These are phyloP conservation scores for Cerastoderma edule DNA, from an alignment of 2,888 invertebrate genomes.

Conservation along the genomic window DNA sequence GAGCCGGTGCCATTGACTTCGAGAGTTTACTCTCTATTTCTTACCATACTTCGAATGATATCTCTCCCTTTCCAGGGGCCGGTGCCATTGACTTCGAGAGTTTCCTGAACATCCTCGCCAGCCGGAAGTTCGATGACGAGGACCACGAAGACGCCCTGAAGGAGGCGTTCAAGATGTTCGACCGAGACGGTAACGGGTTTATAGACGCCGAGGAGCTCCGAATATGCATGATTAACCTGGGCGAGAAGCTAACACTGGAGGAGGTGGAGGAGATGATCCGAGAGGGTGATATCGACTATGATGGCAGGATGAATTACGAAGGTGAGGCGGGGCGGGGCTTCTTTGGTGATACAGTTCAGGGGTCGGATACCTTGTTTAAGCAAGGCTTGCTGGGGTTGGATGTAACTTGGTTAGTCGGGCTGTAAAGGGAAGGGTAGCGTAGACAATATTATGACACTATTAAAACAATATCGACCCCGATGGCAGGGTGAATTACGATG, in stretches of 20 bases:
- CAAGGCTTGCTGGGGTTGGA: no score
- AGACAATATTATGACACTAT: no score
- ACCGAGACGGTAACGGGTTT: conserved; percentile 99
- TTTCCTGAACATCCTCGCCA: conserved; percentile 68
- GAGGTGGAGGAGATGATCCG: conserved; percentile 99
- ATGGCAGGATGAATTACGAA: conserved; percentile 99
- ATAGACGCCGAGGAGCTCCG: conserved; percentile 99
- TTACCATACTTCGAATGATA: no score
- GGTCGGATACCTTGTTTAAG: no score
- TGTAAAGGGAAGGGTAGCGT: no score
- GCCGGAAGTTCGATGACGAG: conserved; percentile 69
- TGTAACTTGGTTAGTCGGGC: no score
- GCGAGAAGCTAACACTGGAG: conserved; percentile 99
- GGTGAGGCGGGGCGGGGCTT: conserved; percentile 84
- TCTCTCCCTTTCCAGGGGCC: conserved; percentile 61
- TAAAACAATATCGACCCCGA: no score
- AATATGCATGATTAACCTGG: conserved; percentile 99
- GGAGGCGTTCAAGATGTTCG: conserved; percentile 89
- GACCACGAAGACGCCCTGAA: conserved; percentile 69
- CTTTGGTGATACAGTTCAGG: no score
- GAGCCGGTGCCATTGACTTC: no score
- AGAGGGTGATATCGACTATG: conserved; percentile 99
- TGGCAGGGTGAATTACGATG: no score
- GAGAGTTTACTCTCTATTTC: no score
- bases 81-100: conserved; percentile 73